A percentile compares a stretch with the other conserved stretches of the same genome.
These are phyloP conservation scores for Porites evermanni DNA, from an alignment of 92 coral and sea anemone species.

Conservation along the genomic window DNA sequence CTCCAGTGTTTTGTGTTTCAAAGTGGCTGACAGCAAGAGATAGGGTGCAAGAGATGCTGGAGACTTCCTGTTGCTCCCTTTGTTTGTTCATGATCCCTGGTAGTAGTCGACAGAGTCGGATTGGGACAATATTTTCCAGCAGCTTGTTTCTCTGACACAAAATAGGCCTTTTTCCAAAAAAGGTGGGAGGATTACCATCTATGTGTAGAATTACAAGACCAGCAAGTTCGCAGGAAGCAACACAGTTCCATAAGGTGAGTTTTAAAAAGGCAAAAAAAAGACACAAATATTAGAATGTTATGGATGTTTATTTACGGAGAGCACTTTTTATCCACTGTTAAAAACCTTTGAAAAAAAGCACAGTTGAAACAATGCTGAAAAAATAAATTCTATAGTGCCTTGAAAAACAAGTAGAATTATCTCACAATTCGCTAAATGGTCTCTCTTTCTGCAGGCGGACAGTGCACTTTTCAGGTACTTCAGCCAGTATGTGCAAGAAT, in stretches of 20 bases:
- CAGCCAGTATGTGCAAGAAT: background rate
- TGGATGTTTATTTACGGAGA: background rate
- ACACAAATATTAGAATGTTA: background rate
- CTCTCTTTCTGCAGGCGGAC: background rate
- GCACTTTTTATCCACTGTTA: background rate
- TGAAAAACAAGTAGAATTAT: background rate
- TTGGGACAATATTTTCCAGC: background rate
- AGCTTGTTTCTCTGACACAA: background rate
- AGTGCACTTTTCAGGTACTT: background rate
- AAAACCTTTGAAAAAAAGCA: background rate
- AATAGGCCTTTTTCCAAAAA: background rate
- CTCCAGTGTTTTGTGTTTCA: background rate
- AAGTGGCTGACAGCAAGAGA: background rate
- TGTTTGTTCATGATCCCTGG: background rate
- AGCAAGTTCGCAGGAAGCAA: background rate
- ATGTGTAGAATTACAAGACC: background rate
- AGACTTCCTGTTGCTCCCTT: background rate
- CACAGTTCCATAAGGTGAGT: background rate
- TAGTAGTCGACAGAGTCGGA: background rate
- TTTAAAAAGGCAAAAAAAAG: background rate
- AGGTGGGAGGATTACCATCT: background rate
- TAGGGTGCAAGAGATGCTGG: background rate
- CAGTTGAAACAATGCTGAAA: background rate
- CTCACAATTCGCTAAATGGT: background rate
- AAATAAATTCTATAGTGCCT: background rate